Percentiles rank a stretch among this genome's conserved stretches.
phyloP scores from a whole-genome alignment of 2,113 vertebrate genomes.

The Elachura formosa region DNA sequence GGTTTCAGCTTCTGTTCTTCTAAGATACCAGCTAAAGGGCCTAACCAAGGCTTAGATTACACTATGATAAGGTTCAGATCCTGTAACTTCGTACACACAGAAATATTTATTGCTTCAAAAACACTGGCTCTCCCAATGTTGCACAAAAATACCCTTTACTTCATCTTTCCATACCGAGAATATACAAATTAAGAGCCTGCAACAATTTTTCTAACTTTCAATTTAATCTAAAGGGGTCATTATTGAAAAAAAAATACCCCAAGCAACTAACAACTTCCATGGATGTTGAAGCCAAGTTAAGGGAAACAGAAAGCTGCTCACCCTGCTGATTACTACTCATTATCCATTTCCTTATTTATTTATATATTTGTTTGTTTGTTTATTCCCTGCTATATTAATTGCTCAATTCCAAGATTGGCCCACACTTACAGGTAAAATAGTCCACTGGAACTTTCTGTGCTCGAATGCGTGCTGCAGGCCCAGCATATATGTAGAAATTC shows the following conservation, averaged over 20 bases:
- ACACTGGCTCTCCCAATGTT: neutral
- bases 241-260: neutral
- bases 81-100: neutral
- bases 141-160: neutral
- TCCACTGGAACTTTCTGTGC: slow-evolving; percentile 73
- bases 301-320: neutral
- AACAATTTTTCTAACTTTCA: neutral
- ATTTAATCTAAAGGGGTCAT: neutral
- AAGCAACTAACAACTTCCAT: neutral
- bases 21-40: neutral
- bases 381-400: neutral
- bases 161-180: neutral
- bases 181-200: neutral
- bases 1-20: neutral
- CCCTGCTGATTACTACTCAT: neutral
- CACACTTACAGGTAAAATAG: slow-evolving; percentile 83
- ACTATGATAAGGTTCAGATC: neutral
- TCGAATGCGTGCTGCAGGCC: slow-evolving; percentile 85
- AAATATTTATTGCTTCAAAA: neutral
- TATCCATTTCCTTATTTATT: neutral
- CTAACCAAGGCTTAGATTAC: neutral
- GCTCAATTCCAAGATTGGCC: neutral
- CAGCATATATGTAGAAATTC: slow-evolving; percentile 80
- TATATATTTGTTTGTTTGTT: neutral
- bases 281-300: neutral